A percentile compares a stretch with the other conserved stretches of the same genome.
phyloP scores from a whole-genome alignment of 2,888 invertebrate genomes.

The Eristalis pertinax region DNA sequence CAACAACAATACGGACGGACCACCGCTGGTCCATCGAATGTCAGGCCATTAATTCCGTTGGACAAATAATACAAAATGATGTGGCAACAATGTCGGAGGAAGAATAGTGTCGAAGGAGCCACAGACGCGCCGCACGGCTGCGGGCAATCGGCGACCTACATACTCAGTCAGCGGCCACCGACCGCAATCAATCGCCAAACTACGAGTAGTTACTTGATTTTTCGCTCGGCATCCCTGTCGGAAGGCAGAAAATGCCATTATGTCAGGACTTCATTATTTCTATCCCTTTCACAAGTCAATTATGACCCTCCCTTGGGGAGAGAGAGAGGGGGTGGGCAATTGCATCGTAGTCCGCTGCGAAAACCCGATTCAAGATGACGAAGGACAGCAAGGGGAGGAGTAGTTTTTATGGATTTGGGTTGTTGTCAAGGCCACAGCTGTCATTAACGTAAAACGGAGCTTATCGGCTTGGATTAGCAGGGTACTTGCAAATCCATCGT shows the following conservation, averaged over 20 bases:
- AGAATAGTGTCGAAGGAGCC: slow-evolving; percentile 1
- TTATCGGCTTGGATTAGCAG: background rate
- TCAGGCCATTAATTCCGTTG: slow-evolving; percentile 45
- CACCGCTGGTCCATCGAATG: slow-evolving; percentile 20
- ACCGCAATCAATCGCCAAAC: slow-evolving; percentile 19
- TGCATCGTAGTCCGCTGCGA: background rate
- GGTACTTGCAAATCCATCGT: background rate
- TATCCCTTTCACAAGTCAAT: slow-evolving; percentile 18
- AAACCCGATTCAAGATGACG: background rate
- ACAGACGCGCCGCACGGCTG: background rate
- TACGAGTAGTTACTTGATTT: slow-evolving; percentile 9
- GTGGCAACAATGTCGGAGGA: slow-evolving; percentile 44
- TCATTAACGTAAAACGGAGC: background rate
- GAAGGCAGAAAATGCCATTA: slow-evolving; percentile 10
- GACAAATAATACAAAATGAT: slow-evolving; percentile 61
- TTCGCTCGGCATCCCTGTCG: background rate
- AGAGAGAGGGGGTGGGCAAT: background rate
- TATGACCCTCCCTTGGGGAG: background rate
- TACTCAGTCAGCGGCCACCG: background rate
- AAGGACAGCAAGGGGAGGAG: background rate
- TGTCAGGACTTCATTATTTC: slow-evolving; percentile 18
- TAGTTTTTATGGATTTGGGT: slow-evolving; percentile 1
- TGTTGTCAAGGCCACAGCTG: background rate
- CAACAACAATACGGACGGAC: background rate
- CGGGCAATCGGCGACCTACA: background rate